Conservation (phyloP, 2,113 vertebrate genomes). For the Beaufortia kweichowensis region DNA sequence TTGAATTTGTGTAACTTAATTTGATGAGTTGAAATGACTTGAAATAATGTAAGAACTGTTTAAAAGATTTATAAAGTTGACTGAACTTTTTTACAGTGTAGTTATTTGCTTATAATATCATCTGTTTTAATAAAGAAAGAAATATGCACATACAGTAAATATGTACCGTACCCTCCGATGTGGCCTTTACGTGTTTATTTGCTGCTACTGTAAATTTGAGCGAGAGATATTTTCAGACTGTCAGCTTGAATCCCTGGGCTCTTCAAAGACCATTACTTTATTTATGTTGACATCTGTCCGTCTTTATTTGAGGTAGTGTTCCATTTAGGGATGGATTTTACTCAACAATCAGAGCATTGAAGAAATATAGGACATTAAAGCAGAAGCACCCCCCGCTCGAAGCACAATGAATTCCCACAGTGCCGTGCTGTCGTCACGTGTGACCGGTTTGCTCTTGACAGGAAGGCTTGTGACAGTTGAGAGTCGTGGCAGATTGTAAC, state of each 20-base stretch:
- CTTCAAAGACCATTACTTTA: neutral
- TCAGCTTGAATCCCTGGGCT: neutral
- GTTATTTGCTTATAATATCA: neutral
- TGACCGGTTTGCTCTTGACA: slow-evolving; percentile 56
- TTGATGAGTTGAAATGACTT: too few species aligned
- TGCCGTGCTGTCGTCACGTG: slow-evolving; percentile 41
- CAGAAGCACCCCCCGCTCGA: slow-evolving; percentile 30
- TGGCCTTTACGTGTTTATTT: neutral
- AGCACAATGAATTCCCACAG: slow-evolving; percentile 42
- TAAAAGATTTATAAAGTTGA: too few species aligned
- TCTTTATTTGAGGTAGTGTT: slow-evolving; percentile 42
- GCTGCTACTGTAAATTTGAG: neutral
- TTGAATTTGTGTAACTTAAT: too few species aligned
- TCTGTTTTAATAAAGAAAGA: neutral
- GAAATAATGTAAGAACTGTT: too few species aligned
- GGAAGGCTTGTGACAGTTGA: slow-evolving; percentile 44
- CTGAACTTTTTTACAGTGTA: too few species aligned
- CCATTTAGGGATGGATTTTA: slow-evolving; percentile 14
- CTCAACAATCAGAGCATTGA: slow-evolving; percentile 28
- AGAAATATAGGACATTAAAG: slow-evolving; percentile 52
- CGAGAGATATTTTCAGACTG: neutral
- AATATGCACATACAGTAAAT: neutral
- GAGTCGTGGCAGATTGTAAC: slow-evolving; percentile 36
- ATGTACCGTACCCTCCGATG: neutral
- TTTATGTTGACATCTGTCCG: slow-evolving; percentile 32